Evolutionary conservation across 35 echinoderm and acorn worm genomes (phyloP).

Genomic region (Apostichopus japonicus): DNA sequence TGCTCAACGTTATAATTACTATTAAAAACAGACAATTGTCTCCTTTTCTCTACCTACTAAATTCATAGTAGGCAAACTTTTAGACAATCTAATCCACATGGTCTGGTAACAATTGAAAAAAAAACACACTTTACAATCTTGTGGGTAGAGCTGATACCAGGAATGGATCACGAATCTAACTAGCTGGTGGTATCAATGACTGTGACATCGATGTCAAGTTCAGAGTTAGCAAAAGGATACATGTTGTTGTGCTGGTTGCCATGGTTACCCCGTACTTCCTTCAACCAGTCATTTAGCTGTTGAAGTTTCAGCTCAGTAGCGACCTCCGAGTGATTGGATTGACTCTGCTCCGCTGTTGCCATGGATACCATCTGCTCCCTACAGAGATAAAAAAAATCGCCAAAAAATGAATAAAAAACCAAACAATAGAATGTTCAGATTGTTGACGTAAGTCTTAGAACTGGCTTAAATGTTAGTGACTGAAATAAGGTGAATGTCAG

Average conservation of each 20-base stretch:
- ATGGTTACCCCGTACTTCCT: slow-evolving; percentile 52
- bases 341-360: background rate
- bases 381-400: background rate
- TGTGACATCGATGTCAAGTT: background rate
- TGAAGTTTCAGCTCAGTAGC: slow-evolving; percentile 55
- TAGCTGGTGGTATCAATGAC: too few species aligned
- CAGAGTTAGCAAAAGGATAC: background rate
- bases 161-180: too few species aligned
- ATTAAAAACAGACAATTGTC: too few species aligned
- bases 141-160: too few species aligned
- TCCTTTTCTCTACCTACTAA: too few species aligned
- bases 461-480: background rate
- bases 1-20: too few species aligned
- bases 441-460: background rate
- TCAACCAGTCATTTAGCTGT: slow-evolving; percentile 58
- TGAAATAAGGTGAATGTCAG: too few species aligned
- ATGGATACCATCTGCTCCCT: slow-evolving; percentile 52
- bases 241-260: slow-evolving; percentile 2
- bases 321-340: background rate
- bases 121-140: too few species aligned
- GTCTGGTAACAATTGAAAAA: too few species aligned
- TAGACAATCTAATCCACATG: too few species aligned
- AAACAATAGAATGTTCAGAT: background rate
- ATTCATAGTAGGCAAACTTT: too few species aligned
- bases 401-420: too few species aligned